Evolutionary conservation across 2,888 invertebrate species (phyloP).

Genomic region (Drosophila setosimentum): DNA sequence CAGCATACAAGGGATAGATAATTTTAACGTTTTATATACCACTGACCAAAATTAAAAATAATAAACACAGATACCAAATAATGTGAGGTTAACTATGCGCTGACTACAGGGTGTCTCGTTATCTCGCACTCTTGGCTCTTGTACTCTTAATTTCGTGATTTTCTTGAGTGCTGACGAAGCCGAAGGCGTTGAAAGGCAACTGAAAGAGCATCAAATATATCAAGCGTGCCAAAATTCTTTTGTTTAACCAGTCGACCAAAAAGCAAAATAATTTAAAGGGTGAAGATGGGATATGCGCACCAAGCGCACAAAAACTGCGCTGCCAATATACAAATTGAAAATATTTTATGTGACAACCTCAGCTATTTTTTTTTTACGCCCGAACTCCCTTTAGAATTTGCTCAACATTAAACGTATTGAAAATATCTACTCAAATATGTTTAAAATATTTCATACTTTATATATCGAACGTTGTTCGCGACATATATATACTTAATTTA

Average conservation of each 20-base stretch:
- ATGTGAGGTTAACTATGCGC: background rate
- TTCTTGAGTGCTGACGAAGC: background rate
- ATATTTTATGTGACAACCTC: background rate
- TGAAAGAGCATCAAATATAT: constrained; percentile 23
- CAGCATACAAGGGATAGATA: background rate
- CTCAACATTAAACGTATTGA: background rate
- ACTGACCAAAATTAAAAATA: background rate
- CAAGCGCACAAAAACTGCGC: background rate
- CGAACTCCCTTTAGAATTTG: background rate
- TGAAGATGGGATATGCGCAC: background rate
- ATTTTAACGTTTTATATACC: background rate
- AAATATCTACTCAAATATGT: no score
- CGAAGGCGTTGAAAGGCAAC: constrained; percentile 15
- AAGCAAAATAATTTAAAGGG: background rate
- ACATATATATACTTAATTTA: background rate
- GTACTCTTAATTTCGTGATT: background rate
- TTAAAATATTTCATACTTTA: no score
- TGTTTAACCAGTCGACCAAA: background rate
- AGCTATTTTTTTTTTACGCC: background rate
- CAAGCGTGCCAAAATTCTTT: background rate
- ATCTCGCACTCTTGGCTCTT: background rate
- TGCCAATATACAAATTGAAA: background rate
- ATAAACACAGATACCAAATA: background rate
- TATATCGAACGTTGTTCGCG: background rate
- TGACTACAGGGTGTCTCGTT: background rate